Evolutionary conservation across 2,113 vertebrate genomes (phyloP).

Genomic region (Hoplias malabaricus): DNA sequence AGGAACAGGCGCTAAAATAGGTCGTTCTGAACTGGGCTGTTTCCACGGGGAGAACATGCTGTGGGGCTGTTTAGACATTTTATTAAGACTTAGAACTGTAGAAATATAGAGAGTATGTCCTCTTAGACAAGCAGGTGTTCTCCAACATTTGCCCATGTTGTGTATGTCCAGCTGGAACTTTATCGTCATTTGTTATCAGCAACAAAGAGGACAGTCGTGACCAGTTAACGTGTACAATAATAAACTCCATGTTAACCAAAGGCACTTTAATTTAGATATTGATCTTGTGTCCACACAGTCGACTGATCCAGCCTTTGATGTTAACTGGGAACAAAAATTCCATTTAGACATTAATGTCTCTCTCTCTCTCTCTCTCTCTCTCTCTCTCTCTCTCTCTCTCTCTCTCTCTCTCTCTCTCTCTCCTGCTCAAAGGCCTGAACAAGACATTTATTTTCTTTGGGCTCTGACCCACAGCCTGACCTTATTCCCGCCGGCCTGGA

Average conservation of each 20-base stretch:
- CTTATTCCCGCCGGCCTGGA: constrained; percentile 34
- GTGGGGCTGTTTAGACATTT: no score
- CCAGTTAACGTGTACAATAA: neutral
- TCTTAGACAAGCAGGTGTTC: no score
- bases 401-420: neutral
- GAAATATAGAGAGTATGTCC: no score
- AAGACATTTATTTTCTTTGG: constrained; percentile 18
- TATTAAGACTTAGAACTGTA: no score
- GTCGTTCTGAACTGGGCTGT: no score
- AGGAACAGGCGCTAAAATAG: no score
- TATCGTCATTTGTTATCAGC: neutral
- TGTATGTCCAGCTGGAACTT: no score
- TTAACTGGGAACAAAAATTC: constrained; percentile 8
- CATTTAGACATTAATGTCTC: neutral
- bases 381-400: neutral
- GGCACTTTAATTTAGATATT: neutral
- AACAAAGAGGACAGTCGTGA: neutral
- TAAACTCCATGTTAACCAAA: constrained; percentile 2
- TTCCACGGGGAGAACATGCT: no score
- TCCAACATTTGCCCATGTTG: no score
- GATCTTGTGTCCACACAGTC: neutral
- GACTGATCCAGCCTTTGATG: neutral
- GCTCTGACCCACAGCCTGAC: constrained; percentile 22
- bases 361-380: neutral
- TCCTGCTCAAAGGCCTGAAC: neutral